Base-by-base conservation (phyloP, 2,888 invertebrate genomes). In the Epistrophella euchroma region DNA sequence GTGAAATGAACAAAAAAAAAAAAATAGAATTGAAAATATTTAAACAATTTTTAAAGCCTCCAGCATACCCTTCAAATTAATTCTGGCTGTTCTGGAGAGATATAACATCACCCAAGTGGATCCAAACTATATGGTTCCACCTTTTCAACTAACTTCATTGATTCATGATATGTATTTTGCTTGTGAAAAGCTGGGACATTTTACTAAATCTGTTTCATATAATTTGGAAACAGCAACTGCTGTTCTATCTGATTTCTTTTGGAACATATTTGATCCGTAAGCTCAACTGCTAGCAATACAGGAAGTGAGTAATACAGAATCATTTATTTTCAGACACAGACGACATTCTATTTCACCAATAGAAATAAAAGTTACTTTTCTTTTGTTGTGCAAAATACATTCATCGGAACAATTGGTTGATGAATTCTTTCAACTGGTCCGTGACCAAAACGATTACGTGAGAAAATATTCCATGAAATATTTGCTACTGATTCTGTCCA, bases 261-360 rank as follows among this genome's bases (percentile, higher is more conserved):
- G 92, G 92, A 91, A 91, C 62, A 88, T 92, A 56, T 92, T 91
- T 87, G 92, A 92, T 89, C 91, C 92, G 91, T 92, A 89, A 86
- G 91, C 87, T 17, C 15, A 2, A 17, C 43, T 17, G 15, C 9
- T 11, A 17, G 9, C 9, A 17, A 45, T 17, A 9, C 3, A 45
- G 1, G 7, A 17, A 45, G 45, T 45, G 11, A 45, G 2, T 45
- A 19, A 10, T 19, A 0, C 2, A 45, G 3, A 4, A 19, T 19
- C 2, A 47, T 47, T 56, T 55, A 1, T 55, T 88, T 89, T 6
- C 77, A 92, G 92, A 0, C 90, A 91, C 47, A 90, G 92, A 0
- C 89, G 89, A 5, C 90, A 91, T 58, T 91, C 92, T 0, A 90
- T 92, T 28, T 91, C 92, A 0, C 79, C 92, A 66, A 88, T 92